phyloP scores from a whole-genome alignment of 2,888 invertebrate species.

The Amphipoea oculea region DNA sequence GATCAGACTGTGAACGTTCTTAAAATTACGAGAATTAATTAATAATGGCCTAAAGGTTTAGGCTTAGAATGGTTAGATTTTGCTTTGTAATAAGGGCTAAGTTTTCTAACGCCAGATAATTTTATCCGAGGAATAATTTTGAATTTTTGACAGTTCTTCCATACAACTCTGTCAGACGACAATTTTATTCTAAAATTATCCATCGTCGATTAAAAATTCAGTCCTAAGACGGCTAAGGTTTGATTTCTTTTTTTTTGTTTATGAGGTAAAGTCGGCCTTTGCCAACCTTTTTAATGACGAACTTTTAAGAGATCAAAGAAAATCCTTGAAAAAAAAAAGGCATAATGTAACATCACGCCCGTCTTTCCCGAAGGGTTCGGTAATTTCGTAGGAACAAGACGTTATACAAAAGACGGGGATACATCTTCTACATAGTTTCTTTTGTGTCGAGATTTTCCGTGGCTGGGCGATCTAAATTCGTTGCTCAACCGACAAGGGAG shows the following conservation, averaged over 20 bases:
- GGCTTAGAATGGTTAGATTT: not conserved
- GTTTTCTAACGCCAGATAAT: no score
- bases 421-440: not conserved
- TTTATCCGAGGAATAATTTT: no score
- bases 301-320: not conserved
- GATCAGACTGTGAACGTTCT: no score
- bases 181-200: no score
- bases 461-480: not conserved
- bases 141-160: no score
- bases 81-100: not conserved
- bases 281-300: conserved; percentile 2
- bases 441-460: conserved; percentile 17
- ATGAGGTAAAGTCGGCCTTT: not conserved
- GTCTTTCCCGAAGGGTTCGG: not conserved
- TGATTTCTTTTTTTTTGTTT: not conserved
- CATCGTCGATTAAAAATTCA: no score
- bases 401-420: not conserved
- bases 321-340: not conserved
- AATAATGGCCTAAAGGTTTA: no score
- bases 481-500: conserved; percentile 8
- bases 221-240: no score
- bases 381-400: not conserved
- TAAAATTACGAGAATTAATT: no score
- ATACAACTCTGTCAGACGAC: no score
- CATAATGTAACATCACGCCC: not conserved